Evolutionary conservation across 2,888 invertebrate genomes (phyloP).

Genomic region (Papilio elwesi): DNA sequence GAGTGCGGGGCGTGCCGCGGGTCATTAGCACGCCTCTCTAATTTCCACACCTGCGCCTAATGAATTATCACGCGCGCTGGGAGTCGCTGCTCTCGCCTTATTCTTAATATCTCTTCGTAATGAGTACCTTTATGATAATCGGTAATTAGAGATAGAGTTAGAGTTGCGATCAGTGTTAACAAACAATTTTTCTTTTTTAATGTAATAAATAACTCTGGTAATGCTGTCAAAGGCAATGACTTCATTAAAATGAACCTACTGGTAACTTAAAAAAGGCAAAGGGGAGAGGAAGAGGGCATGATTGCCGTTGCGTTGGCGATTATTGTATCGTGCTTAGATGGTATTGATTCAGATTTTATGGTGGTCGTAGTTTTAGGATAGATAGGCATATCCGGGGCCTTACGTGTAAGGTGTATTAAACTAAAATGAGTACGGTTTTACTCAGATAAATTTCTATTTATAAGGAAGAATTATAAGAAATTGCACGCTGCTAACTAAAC

Average conservation of each 20-base stretch:
- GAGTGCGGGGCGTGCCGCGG: conserved; percentile 59
- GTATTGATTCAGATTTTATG: too few relatives aligned
- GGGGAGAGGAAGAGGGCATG: too few relatives aligned
- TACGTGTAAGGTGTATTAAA: too few relatives aligned
- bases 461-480: too few relatives aligned
- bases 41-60: conserved; percentile 73
- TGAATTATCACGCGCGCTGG: conserved; percentile 61
- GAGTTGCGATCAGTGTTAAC: background rate
- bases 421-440: too few relatives aligned
- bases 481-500: too few relatives aligned
- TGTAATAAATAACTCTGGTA: background rate
- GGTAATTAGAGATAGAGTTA: conserved; percentile 11
- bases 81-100: conserved; percentile 46
- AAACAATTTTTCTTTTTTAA: background rate
- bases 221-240: background rate
- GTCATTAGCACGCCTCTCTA: conserved; percentile 70
- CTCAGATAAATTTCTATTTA: too few relatives aligned
- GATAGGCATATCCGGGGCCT: too few relatives aligned
- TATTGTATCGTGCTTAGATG: too few relatives aligned
- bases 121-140: conserved; percentile 43
- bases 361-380: too few relatives aligned
- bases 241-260: background rate
- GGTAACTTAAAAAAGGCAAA: too few relatives aligned
- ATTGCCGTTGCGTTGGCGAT: too few relatives aligned
- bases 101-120: conserved; percentile 48